Conservation (phyloP, 2,113 vertebrate species). For the Smithornis capensis region DNA sequence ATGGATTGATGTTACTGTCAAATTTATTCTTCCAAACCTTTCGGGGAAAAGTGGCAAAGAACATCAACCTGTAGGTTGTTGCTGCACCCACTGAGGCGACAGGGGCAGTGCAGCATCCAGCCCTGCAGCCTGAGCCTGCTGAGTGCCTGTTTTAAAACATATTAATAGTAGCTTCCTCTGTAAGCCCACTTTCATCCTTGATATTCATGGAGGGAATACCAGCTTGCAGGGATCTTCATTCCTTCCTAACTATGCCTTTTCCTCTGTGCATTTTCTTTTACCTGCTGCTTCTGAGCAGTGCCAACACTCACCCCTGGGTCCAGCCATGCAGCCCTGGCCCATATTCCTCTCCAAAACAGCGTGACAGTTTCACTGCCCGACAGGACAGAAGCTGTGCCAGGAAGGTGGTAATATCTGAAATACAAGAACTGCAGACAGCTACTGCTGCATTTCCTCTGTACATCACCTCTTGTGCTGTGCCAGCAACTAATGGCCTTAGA, state of each 20-base stretch:
- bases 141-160: neutral
- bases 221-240: neutral
- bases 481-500: neutral
- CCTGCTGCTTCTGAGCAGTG: neutral
- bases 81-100: accelerated
- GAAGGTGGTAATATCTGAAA: neutral
- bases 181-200: neutral
- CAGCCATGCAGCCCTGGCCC: neutral
- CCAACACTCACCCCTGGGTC: neutral
- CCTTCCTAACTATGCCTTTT: neutral
- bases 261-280: neutral
- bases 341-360: neutral
- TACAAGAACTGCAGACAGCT: neutral
- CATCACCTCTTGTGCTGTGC: neutral
- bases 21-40: neutral
- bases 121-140: neutral
- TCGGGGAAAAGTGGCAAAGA: neutral
- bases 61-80: neutral
- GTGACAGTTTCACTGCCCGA: neutral
- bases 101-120: neutral
- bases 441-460: neutral
- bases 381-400: neutral
- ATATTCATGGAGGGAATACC: neutral
- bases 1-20: neutral
- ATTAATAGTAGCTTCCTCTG: neutral